Conservation (phyloP, 2,113 vertebrate genomes). For the Carassius auratus region DNA sequence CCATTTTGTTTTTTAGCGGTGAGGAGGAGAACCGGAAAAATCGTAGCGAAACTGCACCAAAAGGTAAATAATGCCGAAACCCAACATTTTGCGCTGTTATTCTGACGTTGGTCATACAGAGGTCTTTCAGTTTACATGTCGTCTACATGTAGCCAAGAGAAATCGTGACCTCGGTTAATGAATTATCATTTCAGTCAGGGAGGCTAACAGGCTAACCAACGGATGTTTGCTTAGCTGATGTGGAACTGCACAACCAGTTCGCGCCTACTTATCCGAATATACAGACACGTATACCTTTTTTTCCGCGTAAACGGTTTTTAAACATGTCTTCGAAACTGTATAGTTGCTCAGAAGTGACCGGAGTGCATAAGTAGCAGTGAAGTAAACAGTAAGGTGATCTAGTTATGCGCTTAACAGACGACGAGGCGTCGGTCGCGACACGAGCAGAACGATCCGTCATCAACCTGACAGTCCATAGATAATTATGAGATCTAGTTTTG, state of each 20-base stretch:
- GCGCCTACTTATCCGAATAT: not conserved
- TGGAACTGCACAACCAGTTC: constrained; percentile 4
- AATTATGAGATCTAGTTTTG: not conserved
- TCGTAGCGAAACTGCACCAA: constrained; percentile 54
- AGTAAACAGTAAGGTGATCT: not conserved
- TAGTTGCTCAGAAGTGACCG: not conserved
- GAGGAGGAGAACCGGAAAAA: constrained; percentile 59
- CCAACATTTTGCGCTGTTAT: not conserved
- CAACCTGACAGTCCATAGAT: not conserved
- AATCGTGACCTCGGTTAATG: not conserved
- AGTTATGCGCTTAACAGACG: constrained; percentile 28
- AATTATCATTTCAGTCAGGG: not conserved
- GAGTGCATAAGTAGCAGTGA: not conserved
- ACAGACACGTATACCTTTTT: too few species aligned
- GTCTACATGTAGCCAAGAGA: not conserved
- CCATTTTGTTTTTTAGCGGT: constrained; percentile 71
- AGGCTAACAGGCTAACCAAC: constrained; percentile 41
- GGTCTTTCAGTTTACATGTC: not conserved
- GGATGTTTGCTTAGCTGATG: constrained; percentile 44
- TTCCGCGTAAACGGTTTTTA: not conserved
- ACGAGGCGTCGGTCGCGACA: not conserved
- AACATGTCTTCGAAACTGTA: not conserved
- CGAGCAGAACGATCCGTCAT: not conserved
- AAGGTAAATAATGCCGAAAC: constrained; percentile 57
- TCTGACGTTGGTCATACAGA: not conserved